Percentiles rank a stretch among this genome's conserved stretches.
Conservation (phyloP, 2,797 vertebrate genomes). For the Dipus sagitta region DNA sequence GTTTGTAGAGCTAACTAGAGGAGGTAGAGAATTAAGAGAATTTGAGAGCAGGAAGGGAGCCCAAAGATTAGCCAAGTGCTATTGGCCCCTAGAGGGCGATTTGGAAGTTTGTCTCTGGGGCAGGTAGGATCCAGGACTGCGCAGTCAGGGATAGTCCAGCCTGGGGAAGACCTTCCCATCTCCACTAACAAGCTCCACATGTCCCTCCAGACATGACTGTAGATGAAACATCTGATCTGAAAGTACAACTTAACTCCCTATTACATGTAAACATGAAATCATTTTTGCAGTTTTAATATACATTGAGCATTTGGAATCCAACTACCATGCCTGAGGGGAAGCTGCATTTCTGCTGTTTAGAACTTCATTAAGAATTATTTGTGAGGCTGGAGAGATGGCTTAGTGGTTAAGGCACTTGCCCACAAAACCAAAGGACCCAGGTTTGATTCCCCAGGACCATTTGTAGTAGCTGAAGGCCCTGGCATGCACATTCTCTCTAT, state of each 20-base stretch:
- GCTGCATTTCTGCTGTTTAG: background rate
- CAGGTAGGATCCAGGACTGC: background rate
- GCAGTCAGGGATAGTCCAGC: background rate
- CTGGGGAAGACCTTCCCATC: too few species aligned
- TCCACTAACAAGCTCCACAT: background rate
- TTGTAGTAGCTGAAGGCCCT: too few species aligned
- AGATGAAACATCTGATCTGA: background rate
- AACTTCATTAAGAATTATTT: background rate
- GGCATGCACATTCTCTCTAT: too few species aligned
- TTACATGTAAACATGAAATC: background rate
- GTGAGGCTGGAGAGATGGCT: too few species aligned
- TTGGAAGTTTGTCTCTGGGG: background rate
- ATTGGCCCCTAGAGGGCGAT: background rate
- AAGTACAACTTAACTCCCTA: slow-evolving; percentile 6
- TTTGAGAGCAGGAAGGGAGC: background rate
- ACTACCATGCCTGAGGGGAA: background rate
- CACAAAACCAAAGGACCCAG: too few species aligned
- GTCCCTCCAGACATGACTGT: background rate
- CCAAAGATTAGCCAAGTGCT: background rate
- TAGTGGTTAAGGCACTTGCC: too few species aligned
- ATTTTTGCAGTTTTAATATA: slow-evolving; percentile 30
- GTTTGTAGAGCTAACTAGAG: background rate
- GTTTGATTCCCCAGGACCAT: too few species aligned
- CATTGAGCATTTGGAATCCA: background rate
- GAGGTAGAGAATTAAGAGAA: background rate